Conservation (phyloP, 2,888 invertebrate species). For the Cybosia mesomella region DNA sequence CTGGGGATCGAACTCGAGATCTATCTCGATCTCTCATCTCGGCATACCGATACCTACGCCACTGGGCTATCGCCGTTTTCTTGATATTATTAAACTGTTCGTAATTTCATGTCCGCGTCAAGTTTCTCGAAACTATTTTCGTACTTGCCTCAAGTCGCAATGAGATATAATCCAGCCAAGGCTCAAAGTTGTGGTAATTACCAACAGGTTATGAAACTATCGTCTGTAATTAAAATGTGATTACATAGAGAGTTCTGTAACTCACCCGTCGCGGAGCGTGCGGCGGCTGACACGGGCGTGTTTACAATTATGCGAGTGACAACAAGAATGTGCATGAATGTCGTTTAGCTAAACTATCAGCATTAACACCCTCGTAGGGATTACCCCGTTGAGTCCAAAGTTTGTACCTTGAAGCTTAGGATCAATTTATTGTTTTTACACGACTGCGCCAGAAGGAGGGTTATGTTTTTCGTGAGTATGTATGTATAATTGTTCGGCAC, state of each 20-base stretch:
- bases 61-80: no score
- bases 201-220: slow-evolving; percentile 12
- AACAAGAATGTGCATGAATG: background rate
- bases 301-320: background rate
- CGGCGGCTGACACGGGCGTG: background rate
- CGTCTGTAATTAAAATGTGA: slow-evolving; percentile 11
- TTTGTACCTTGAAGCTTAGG: no score
- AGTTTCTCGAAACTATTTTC: slow-evolving; percentile 2
- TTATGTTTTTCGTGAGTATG: no score
- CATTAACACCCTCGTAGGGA: no score
- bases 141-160: background rate
- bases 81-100: no score
- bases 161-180: background rate
- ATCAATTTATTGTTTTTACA: no score
- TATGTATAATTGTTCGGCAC: no score
- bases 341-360: background rate
- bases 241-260: slow-evolving; percentile 14
- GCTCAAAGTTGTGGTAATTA: background rate
- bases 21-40: no score
- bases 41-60: no score
- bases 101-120: background rate
- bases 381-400: no score
- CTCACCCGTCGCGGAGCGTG: background rate
- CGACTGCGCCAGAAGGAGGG: no score
- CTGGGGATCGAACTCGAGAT: no score